phyloP scores from a whole-genome alignment of 1,140 invertebrate genomes.

The Linepithema humile region DNA sequence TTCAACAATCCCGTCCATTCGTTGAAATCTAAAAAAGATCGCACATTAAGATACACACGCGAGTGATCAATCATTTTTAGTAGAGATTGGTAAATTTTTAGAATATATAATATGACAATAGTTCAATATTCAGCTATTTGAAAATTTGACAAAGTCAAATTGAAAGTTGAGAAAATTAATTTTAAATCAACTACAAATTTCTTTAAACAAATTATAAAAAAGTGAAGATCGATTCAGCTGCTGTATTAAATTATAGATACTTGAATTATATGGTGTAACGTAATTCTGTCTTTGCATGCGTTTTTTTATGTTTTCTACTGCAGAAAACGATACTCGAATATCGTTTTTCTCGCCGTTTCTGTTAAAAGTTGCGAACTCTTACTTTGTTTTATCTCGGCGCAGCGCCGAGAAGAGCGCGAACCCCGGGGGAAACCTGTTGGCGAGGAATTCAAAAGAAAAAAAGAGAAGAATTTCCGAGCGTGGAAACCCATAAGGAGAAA shows the following conservation, averaged over 20 bases:
- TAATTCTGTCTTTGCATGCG: no score
- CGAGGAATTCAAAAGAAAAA: slow-evolving; percentile 58
- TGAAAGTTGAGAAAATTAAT: no score
- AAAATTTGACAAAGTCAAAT: no score
- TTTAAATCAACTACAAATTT: no score
- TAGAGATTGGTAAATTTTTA: background rate
- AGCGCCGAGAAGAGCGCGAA: background rate
- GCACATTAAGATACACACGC: background rate
- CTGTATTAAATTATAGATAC: no score
- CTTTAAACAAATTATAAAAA: no score
- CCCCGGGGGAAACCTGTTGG: slow-evolving; percentile 59
- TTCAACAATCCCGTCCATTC: background rate
- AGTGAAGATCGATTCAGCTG: no score
- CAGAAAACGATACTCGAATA: background rate
- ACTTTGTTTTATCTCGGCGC: slow-evolving; percentile 13
- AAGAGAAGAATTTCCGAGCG: slow-evolving; percentile 23
- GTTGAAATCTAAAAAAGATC: background rate
- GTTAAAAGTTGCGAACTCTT: background rate
- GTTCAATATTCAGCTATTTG: no score
- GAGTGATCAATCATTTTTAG: background rate
- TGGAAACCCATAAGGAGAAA: slow-evolving; percentile 40
- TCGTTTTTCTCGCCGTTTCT: background rate
- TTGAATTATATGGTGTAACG: no score
- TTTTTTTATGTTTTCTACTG: no score
- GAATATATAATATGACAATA: background rate